phyloP scores from a whole-genome alignment of 2,113 vertebrate genomes.

The Dolichotis patagonum region DNA sequence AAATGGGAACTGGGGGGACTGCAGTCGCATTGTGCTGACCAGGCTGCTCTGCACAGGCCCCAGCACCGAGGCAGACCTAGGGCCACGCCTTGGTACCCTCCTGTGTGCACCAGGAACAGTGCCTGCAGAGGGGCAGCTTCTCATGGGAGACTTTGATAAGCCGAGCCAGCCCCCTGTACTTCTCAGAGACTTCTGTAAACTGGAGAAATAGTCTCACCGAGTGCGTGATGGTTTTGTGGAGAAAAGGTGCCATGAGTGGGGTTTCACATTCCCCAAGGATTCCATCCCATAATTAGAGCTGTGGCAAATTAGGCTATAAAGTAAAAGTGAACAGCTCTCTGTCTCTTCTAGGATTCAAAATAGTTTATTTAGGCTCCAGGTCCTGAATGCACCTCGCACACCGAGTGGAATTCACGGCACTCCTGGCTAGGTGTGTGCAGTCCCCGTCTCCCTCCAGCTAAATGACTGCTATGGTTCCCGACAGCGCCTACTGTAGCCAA shows the following conservation, averaged over 20 bases:
- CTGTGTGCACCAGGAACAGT: neutral
- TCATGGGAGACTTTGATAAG: neutral
- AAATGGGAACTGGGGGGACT: neutral
- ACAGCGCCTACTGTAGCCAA: neutral
- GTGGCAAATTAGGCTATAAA: neutral
- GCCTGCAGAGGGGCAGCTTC: neutral
- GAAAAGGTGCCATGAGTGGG: neutral
- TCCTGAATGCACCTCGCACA: neutral
- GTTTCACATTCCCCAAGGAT: constrained; percentile 48
- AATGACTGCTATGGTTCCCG: neutral
- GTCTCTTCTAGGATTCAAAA: neutral
- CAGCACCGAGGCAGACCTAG: neutral
- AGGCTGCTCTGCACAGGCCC: neutral
- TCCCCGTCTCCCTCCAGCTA: neutral
- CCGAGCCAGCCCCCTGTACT: neutral
- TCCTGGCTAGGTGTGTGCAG: neutral
- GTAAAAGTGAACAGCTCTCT: constrained; percentile 3
- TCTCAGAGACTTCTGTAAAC: neutral
- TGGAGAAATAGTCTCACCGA: neutral
- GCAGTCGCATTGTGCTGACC: neutral
- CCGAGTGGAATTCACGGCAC: accelerated
- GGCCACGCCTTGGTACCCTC: no score
- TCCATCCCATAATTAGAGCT: neutral
- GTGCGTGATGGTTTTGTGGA: neutral
- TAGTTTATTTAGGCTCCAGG: neutral